These are phyloP conservation scores for Mythimna vitellina DNA, from an alignment of 2,888 invertebrate genomes.

Conservation along the genomic window DNA sequence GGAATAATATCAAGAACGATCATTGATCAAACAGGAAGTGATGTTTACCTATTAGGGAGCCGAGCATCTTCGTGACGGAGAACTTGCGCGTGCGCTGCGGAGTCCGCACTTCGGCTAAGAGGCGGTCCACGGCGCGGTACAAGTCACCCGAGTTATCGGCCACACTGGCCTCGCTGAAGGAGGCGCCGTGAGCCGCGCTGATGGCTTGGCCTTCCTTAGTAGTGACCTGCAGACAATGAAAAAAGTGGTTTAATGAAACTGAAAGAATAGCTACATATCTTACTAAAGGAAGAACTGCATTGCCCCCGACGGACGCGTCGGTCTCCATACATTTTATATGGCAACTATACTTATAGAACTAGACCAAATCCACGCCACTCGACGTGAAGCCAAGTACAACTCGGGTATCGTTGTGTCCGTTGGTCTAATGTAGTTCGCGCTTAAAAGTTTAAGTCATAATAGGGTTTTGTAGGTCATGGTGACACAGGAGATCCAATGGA, in stretches of 20 bases:
- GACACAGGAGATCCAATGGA: not conserved
- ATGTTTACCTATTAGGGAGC: conserved; percentile 92
- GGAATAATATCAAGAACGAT: not conserved
- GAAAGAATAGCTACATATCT: not conserved
- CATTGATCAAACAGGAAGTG: conserved; percentile 4
- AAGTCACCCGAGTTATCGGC: conserved; percentile 94
- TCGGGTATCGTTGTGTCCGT: no score
- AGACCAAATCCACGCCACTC: no score
- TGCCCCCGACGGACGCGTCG: no score
- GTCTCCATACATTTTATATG: no score
- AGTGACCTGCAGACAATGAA: conserved; percentile 89
- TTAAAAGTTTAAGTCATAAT: not conserved
- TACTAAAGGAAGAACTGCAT: no score
- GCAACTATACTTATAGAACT: no score
- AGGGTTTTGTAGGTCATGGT: conserved; percentile 6
- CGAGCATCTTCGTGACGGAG: conserved; percentile 95
- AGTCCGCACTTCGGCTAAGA: conserved; percentile 92
- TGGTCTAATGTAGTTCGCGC: no score
- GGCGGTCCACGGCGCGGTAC: conserved; percentile 93
- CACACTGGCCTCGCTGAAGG: conserved; percentile 95
- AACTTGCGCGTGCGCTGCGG: conserved; percentile 93
- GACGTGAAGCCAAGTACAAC: no score
- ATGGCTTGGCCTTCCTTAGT: conserved; percentile 93
- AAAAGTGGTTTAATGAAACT: not conserved
- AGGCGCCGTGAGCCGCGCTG: conserved; percentile 92